phyloP scores from a whole-genome alignment of 2,113 vertebrate species.

The Trogon surrucura region DNA sequence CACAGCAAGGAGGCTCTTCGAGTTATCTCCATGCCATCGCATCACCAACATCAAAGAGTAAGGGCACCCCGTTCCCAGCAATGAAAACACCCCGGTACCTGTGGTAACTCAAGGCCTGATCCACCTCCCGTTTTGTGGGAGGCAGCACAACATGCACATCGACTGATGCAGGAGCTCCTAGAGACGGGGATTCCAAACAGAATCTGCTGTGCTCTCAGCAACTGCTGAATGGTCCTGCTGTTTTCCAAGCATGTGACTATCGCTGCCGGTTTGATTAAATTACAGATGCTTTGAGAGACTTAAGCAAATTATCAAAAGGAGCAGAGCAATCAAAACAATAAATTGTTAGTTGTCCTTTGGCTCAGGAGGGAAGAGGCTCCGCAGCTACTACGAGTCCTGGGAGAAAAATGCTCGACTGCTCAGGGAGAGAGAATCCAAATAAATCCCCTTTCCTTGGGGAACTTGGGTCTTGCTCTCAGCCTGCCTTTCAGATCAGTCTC shows the following conservation, averaged over 20 bases:
- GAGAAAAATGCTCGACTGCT: background rate
- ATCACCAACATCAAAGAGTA: background rate
- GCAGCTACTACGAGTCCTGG: background rate
- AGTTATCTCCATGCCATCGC: background rate
- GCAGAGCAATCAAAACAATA: conserved; percentile 5
- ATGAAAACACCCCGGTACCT: background rate
- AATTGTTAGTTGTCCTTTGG: background rate
- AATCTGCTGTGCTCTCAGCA: background rate
- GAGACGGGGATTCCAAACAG: background rate
- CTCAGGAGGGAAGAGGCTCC: background rate
- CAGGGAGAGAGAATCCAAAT: background rate
- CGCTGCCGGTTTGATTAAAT: background rate
- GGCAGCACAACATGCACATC: background rate
- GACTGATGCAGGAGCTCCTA: background rate
- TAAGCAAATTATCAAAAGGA: conserved; percentile 8
- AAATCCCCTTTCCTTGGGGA: background rate
- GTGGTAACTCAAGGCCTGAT: background rate
- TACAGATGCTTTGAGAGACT: background rate
- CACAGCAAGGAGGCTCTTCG: background rate
- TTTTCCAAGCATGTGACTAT: background rate
- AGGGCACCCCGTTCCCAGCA: background rate
- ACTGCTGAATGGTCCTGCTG: background rate
- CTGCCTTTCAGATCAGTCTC: background rate
- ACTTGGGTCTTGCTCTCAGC: background rate
- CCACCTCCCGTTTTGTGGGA: background rate